Conservation (phyloP, 1,140 invertebrate species). For the Euura lappo region DNA sequence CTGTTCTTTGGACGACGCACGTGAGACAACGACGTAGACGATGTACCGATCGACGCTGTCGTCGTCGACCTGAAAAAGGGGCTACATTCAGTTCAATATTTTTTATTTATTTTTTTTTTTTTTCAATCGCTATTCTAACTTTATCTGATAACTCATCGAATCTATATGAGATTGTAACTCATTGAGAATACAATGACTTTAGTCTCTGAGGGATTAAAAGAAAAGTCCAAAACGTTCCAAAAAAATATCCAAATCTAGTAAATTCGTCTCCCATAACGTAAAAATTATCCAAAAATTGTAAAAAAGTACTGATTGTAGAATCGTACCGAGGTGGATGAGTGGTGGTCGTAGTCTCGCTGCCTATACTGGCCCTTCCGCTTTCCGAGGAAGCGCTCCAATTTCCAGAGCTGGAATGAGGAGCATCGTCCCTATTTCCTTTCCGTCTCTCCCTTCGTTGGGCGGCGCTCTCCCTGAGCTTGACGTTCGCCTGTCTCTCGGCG, state of each 20-base stretch:
- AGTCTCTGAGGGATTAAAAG: no score
- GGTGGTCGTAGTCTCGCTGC: slow-evolving; percentile 77
- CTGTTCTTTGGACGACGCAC: slow-evolving; percentile 48
- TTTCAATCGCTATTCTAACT: no score
- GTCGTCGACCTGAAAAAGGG: slow-evolving; percentile 47
- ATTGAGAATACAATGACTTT: no score
- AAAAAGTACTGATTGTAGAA: slow-evolving; percentile 70
- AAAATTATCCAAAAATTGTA: not conserved
- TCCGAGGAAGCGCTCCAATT: slow-evolving; percentile 94
- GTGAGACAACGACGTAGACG: slow-evolving; percentile 51
- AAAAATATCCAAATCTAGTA: slow-evolving; percentile 4
- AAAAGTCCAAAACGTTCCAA: not conserved
- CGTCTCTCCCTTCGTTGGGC: slow-evolving; percentile 68
- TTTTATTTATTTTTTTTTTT: no score
- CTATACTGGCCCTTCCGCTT: slow-evolving; percentile 83
- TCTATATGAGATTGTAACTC: no score
- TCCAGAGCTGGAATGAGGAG: slow-evolving; percentile 85
- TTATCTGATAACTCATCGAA: no score
- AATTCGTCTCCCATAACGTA: not conserved
- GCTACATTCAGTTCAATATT: no score
- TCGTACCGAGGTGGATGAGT: slow-evolving; percentile 74
- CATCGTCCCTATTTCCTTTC: slow-evolving; percentile 65
- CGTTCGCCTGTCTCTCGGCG: slow-evolving; percentile 59
- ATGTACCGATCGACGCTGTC: slow-evolving; percentile 53
- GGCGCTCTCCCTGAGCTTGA: slow-evolving; percentile 76